Evolutionary conservation across 2,797 vertebrate species (phyloP), one percentile per base, ranked within the genome.

Genomic region (Mormyrus proboscirostris): DNA sequence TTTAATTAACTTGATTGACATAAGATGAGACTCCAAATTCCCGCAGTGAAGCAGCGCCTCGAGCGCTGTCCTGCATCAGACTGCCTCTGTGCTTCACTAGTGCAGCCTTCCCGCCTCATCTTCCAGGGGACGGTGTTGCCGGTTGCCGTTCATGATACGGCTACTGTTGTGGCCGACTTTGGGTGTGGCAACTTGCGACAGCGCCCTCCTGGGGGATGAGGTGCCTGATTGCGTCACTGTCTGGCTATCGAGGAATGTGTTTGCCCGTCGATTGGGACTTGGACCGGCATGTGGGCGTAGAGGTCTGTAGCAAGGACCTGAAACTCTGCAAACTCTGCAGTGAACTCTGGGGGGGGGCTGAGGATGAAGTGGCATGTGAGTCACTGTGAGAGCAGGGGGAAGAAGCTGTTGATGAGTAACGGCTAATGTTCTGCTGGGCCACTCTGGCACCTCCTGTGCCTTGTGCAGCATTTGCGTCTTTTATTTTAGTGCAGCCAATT

Each of bases 371-470:
- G 38, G 88, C 14, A 33, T 50, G 16, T 73, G 83, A 89, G 41
- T 89, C 88, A 86, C 51, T 12, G 6, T 22, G 16, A 89, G 88
- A 89, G 88, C 38, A 7, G 53, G 87, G 19, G 73, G 51, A 55
- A 14, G 29, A 12, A 53, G 33, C 12, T 9, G n/a, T 10, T 1
- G 16, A 55, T 88, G 51, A 89, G 22, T 65, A 22, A 89, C 10
- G 3, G 69, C 25, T 51, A 19, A 44, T 8, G 22, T 62, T 38
- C 49, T 79, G 59, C 19, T 41, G 79, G 19, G n/a, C 79, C 8
- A 2, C 55, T 50, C 44, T 38, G 29, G 84, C 49, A 49, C 22
- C 49, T 33, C 12, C 49, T 3, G 19, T 47, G 38, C 19, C 19
- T 47, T 9, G 38, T n/a, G 22, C 44, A 85, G 22, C 4, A 10